A percentile compares a stretch with the other conserved stretches of the same genome.
phyloP scores from a whole-genome alignment of 2,888 invertebrate species.

The Chrysolina haemoptera region DNA sequence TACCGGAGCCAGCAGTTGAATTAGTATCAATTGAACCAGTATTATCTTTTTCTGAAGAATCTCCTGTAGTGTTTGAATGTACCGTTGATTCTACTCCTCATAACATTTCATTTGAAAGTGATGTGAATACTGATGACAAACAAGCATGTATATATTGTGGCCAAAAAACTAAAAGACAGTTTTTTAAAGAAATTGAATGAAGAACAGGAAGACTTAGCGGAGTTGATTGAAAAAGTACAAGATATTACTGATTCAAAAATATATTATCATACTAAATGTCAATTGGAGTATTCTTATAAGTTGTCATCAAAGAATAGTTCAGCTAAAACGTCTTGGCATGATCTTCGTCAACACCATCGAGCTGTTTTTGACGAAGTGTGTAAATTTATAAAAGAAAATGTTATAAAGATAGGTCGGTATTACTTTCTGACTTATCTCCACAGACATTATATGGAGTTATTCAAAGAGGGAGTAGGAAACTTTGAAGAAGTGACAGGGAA shows the following conservation, averaged over 20 bases:
- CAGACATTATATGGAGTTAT: conserved; percentile 53
- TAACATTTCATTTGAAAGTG: conserved; percentile 40
- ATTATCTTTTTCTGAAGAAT: conserved; percentile 36
- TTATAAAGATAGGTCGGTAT: conserved; percentile 55
- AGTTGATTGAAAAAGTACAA: conserved; percentile 47
- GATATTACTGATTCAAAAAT: conserved; percentile 48
- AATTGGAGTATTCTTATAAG: conserved; percentile 48
- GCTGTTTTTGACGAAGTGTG: conserved; percentile 53
- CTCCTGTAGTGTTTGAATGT: conserved; percentile 33
- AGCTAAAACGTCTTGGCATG: conserved; percentile 53
- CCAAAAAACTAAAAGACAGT: conserved; percentile 42
- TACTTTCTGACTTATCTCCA: conserved; percentile 55
- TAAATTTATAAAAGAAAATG: conserved; percentile 51
- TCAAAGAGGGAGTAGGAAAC: conserved; percentile 49
- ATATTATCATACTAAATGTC: conserved; percentile 49
- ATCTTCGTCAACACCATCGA: conserved; percentile 54
- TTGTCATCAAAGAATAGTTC: conserved; percentile 44
- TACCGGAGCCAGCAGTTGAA: conserved; percentile 37
- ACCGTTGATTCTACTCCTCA: conserved; percentile 34
- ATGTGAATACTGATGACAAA: conserved; percentile 33
- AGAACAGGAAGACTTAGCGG: conserved; percentile 45
- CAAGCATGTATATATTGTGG: conserved; percentile 44
- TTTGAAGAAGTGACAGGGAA: conserved; percentile 13
- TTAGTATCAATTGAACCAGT: conserved; percentile 37
- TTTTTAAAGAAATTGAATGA: conserved; percentile 38